phyloP scores from a whole-genome alignment of 2,797 vertebrate genomes.

The Smutsia gigantea region DNA sequence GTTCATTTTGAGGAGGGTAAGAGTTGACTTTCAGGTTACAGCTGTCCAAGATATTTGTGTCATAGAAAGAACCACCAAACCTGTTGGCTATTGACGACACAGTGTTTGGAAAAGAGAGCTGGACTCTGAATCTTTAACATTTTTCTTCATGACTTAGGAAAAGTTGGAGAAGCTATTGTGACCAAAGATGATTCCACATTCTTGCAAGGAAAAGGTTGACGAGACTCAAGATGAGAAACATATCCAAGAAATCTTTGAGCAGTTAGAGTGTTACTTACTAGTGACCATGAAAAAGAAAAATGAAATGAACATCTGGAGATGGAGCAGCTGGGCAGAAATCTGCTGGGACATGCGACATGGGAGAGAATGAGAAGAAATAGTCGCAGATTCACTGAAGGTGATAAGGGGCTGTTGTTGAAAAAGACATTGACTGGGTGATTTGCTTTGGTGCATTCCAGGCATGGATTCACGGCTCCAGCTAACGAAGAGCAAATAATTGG shows the following conservation, averaged over 20 bases:
- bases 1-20: conserved; percentile 93
- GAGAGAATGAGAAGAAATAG: conserved; percentile 92
- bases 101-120: conserved; percentile 91
- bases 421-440: conserved; percentile 90
- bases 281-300: conserved; percentile 95
- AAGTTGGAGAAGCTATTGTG: conserved; percentile 91
- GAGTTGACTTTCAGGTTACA: conserved; percentile 93
- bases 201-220: conserved; percentile 90
- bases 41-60: conserved; percentile 93
- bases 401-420: conserved; percentile 91
- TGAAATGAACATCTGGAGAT: conserved; percentile 92
- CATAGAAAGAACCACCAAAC: conserved; percentile 94
- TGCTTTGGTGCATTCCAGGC: conserved; percentile 91
- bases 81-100: conserved; percentile 89
- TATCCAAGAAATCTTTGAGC: conserved; percentile 89
- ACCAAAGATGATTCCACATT: conserved; percentile 94
- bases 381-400: conserved; percentile 91
- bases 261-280: conserved; percentile 90
- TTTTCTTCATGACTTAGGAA: conserved; percentile 92
- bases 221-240: conserved; percentile 90
- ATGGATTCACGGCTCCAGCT: conserved; percentile 83
- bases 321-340: conserved; percentile 92
- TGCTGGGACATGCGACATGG: conserved; percentile 92
- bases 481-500: conserved; percentile 93
- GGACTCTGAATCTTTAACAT: conserved; percentile 91